Base-by-base conservation (phyloP, 2,797 vertebrate genomes). In the Peromyscus nudipes region DNA sequence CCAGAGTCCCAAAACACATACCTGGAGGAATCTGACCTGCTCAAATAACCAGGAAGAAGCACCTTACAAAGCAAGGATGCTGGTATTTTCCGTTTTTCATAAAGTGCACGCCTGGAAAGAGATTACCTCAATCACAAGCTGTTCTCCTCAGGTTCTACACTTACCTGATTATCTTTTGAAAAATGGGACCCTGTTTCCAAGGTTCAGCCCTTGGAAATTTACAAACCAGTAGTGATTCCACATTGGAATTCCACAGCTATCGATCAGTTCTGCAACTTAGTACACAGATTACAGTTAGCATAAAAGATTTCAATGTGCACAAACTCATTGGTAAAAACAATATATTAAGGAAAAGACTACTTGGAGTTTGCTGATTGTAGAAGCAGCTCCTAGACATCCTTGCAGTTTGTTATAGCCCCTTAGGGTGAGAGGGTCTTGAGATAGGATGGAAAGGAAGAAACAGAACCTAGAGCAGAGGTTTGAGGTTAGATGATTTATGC, bases 21-120 rank as follows among this genome's bases (percentile, higher is more conserved):
- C 11, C 25, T 76, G 8, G 84, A 93, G 49, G 46, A 84, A 73
- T 67, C 75, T 76, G 84, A 94, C 76, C 46, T 76, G 37, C 14
- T 94, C 86, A 80, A 87, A 64, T 40, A 81, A 37, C 46, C 67
- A 40, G 40, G 37, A 81, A 71, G 85, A 91, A 96, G 29, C 46
- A 88, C 60, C 81, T 88, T 92, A 67, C 16, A 57, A 76, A 96
- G 79, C 64, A 96, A 93, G 83, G 69, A 95, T 16, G 4, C 91
- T 94, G 86, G 92, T 71, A 88, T 96, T 93, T 94, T 95, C 55
- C 91, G 82, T 98, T 98, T 98, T 98, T 98, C 98, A 97, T 98
- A 98, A 98, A 98, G 98, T 98, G 96, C 94, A 98, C 97, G 98
- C 98, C 97, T 96, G 92, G 96, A 96, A 98, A 82, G 97, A 98